Evolutionary conservation across 2,113 vertebrate genomes (phyloP), one percentile per base, ranked within the genome.

Genomic region (Zapus hudsonius): DNA sequence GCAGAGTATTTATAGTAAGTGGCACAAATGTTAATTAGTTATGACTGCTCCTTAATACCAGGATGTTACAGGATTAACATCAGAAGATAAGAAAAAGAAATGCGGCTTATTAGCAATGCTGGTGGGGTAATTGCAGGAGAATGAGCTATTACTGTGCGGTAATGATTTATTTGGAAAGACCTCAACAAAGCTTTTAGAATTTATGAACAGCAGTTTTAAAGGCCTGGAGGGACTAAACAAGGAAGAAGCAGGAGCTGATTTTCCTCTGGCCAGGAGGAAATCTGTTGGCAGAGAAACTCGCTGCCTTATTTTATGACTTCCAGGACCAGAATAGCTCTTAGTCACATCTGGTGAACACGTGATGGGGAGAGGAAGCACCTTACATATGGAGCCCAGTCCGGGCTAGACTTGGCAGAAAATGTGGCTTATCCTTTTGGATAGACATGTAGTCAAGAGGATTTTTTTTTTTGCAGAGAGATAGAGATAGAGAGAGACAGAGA

Each of bases 11-110:
- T 92, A 89, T 66, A 80, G 66, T 61, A 93, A 84, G 40, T 23
- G 44, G 29, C 61, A 44, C 80, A 61, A 88, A 80, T 90, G 69
- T 69, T 94, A 84, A 89, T 95, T 94, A 93, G 33, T 79, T 90
- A 52, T 75, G 66, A 88, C 57, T 85, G 64, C 20, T 78, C n/a
- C 84, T 86, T 93, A 70, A 59, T 59, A 44, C 20, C 25, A 23
- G 36, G 31, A 59, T 91, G 40, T 87, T 72, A 70, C 4, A 91
- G 90, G 75, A 87, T 73, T 84, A 89, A 91, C 27, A 87, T 57
- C 38, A 78, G 19, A 29, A 91, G 63, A 66, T 70, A 93, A 85
- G 91, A 90, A 90, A 70, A 31, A 84, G 31, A 86, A 75, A 33
- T 61, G 64, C 44, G 10, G 75, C 61, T 92, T 79, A 86, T 61